Conservation (phyloP, 2,888 invertebrate genomes). For the Drosophila siamana region DNA sequence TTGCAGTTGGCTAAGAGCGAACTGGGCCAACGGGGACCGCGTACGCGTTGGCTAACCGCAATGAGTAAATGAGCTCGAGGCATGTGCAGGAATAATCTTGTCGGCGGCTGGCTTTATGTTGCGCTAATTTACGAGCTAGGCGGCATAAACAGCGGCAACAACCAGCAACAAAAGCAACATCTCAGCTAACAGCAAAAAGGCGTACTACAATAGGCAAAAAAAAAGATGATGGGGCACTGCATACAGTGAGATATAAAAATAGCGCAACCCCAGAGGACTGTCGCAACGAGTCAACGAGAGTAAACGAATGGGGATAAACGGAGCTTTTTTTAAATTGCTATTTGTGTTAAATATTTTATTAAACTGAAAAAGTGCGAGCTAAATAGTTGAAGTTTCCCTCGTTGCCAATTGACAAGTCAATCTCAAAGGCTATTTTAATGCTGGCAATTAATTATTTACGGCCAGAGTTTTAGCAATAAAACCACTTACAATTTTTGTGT, state of each 20-base stretch:
- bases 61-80: slow-evolving; percentile 25
- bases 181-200: slow-evolving; percentile 27
- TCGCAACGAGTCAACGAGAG: not conserved
- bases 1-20: slow-evolving; percentile 32
- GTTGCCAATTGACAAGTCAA: not conserved
- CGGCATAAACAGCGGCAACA: slow-evolving; percentile 29
- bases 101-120: slow-evolving; percentile 56
- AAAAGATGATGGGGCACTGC: slow-evolving; percentile 28
- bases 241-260: slow-evolving; percentile 52
- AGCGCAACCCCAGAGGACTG: slow-evolving; percentile 5
- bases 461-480: not conserved
- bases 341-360: not conserved
- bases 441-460: not conserved
- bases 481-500: slow-evolving; percentile 2
- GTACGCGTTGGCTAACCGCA: slow-evolving; percentile 19
- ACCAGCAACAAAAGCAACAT: slow-evolving; percentile 20
- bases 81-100: slow-evolving; percentile 66
- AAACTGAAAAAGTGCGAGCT: not conserved
- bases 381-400: not conserved
- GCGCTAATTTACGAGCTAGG: slow-evolving; percentile 69
- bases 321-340: not conserved
- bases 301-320: too few relatives aligned
- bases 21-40: slow-evolving; percentile 43
- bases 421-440: not conserved
- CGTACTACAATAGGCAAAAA: slow-evolving; percentile 26